These are phyloP conservation scores for Diachasma alloeum DNA, from an alignment of 1,140 invertebrate genomes.

Conservation along the genomic window DNA sequence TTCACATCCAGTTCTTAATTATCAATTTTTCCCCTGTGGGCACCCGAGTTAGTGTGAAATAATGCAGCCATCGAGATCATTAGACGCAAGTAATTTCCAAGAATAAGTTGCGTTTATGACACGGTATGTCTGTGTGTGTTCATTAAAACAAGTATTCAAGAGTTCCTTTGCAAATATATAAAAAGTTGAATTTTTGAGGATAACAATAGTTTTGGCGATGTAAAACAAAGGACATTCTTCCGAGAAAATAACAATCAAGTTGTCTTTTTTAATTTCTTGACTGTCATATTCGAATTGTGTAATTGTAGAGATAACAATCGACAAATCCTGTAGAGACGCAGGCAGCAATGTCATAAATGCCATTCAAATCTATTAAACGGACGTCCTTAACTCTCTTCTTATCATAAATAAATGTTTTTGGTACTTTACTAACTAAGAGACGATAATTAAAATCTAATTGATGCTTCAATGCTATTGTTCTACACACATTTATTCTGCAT, in stretches of 20 bases:
- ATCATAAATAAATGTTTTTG: too few relatives aligned
- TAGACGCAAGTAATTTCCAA: background rate
- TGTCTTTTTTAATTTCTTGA: too few relatives aligned
- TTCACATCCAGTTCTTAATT: background rate
- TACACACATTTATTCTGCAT: background rate
- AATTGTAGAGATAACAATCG: too few relatives aligned
- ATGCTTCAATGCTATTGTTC: slow-evolving; percentile 16
- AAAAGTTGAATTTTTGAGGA: background rate
- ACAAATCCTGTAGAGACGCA: too few relatives aligned
- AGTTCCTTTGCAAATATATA: background rate
- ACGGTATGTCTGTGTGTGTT: background rate
- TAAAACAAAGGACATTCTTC: too few relatives aligned
- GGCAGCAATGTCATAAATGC: too few relatives aligned
- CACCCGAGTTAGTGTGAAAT: background rate
- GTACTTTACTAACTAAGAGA: too few relatives aligned
- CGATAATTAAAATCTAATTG: too few relatives aligned
- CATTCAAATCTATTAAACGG: too few relatives aligned
- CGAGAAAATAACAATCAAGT: too few relatives aligned
- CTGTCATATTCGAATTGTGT: background rate
- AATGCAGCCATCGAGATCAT: background rate
- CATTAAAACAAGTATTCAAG: background rate
- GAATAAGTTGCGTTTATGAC: background rate
- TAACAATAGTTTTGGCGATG: background rate
- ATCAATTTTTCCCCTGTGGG: background rate
- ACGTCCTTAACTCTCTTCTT: too few relatives aligned